A percentile compares a stretch with the other conserved stretches of the same genome.
Conservation (phyloP, 1,140 invertebrate species). For the Drosophila kohkoa region DNA sequence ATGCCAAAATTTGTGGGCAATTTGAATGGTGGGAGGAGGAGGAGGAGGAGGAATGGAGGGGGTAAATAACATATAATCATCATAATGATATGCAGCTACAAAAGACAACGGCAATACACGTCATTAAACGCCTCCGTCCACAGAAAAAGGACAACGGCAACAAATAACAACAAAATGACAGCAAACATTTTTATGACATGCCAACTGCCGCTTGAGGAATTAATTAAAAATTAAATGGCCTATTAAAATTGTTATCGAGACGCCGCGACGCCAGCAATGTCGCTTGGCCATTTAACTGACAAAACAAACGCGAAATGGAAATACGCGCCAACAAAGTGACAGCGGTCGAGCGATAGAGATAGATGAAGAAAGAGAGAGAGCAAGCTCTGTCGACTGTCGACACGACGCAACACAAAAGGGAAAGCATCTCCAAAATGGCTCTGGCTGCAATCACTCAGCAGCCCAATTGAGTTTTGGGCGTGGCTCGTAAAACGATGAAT, state of each 20-base stretch:
- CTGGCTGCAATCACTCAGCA: slow-evolving; percentile 47
- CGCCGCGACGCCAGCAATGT: slow-evolving; percentile 58
- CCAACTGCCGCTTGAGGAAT: slow-evolving; percentile 81
- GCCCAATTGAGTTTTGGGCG: slow-evolving; percentile 13
- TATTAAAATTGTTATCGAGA: slow-evolving; percentile 83
- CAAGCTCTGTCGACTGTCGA: not conserved
- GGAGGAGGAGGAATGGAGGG: not conserved
- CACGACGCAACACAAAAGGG: no score
- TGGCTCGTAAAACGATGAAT: slow-evolving; percentile 69
- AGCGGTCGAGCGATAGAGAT: not conserved
- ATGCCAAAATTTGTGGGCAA: no score
- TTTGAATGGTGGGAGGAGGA: no score
- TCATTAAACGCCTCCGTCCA: slow-evolving; percentile 64
- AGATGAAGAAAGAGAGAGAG: not conserved
- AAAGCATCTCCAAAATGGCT: slow-evolving; percentile 3
- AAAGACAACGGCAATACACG: slow-evolving; percentile 63
- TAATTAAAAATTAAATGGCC: slow-evolving; percentile 83
- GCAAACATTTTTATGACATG: slow-evolving; percentile 80
- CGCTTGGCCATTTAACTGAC: slow-evolving; percentile 41
- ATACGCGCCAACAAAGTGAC: slow-evolving; percentile 26
- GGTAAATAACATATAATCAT: slow-evolving; percentile 54
- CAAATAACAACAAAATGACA: slow-evolving; percentile 59
- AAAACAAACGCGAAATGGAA: slow-evolving; percentile 43
- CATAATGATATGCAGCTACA: slow-evolving; percentile 74
- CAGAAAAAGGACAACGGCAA: slow-evolving; percentile 4